Base-by-base conservation (phyloP, 2,113 vertebrate species). In the Hippotragus niger region DNA sequence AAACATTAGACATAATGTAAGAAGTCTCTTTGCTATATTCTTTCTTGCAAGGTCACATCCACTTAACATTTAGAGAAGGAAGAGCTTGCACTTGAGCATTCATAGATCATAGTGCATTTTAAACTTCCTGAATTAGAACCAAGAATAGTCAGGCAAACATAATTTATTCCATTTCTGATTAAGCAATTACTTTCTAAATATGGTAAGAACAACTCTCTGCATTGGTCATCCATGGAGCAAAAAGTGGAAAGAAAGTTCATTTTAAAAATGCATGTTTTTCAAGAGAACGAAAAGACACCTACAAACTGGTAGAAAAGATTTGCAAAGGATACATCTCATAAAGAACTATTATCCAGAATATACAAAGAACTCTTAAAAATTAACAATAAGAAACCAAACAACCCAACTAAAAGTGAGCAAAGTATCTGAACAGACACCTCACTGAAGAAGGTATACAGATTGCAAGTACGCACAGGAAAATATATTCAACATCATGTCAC, bases 121-220 rank as follows among this genome's bases (percentile, higher is more conserved):
- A 93, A 96, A 21, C 33, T 94, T 94, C 21, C 60, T 80, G 4
- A 97, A 53, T 80, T 90, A 94, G 67, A 94, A 91, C 40, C 21
- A 86, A 91, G 11, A 94, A 76, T n/a, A 64, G 5, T 92, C 50
- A 94, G 60, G 43, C 25, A 98, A 87, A 87, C 57, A 76, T 33
- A 76, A 90, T 78, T 62, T 36, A 83, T 55, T 94, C 33, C 85
- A 16, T 83, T 60, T 95, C 80, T 45, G 27, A 60, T 71, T 80
- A 94, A 94, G 55, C 8, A 62, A 83, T 60, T 94, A n/a, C 58
- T 95, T 88, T 78, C 80, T 78, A 78, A 90, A 95, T 88, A 80
- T 87, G 15, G 78, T 90, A 96, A 94, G 58, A 53, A 53, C 12
- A 93, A 80, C 5, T 55, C 43, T 85, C 27, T 85, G 50, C 53